Evolutionary conservation across 2,113 vertebrate species (phyloP).

Genomic region (Sminthopsis crassicaudata): DNA sequence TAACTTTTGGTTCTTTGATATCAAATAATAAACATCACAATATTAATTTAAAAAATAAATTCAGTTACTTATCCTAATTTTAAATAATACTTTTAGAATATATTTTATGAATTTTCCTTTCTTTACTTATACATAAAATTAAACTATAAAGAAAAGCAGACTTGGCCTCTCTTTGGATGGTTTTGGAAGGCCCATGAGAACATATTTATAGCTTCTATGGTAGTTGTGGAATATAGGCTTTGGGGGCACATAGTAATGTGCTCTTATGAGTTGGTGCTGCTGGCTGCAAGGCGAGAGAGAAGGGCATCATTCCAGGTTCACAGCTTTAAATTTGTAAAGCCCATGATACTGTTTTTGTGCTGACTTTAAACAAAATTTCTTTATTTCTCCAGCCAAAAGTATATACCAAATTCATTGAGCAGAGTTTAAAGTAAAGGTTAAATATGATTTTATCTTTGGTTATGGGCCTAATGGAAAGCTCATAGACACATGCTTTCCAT

Average conservation of each 20-base stretch:
- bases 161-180: slow-evolving; percentile 69
- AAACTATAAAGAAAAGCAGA: slow-evolving; percentile 70
- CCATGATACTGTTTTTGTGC: slow-evolving; percentile 45
- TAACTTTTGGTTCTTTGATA: slow-evolving; percentile 65
- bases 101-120: slow-evolving; percentile 62
- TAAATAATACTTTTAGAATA: slow-evolving; percentile 63
- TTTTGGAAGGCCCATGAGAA: slow-evolving; percentile 67
- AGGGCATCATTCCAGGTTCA: slow-evolving; percentile 60
- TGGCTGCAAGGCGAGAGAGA: slow-evolving; percentile 37
- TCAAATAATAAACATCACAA: slow-evolving; percentile 48
- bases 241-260: slow-evolving; percentile 39
- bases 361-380: slow-evolving; percentile 36
- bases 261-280: slow-evolving; percentile 49
- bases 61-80: slow-evolving; percentile 68
- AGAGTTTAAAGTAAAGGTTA: slow-evolving; percentile 58
- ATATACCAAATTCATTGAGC: slow-evolving; percentile 57
- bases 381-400: slow-evolving; percentile 59
- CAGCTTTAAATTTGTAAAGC: slow-evolving; percentile 55
- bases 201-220: slow-evolving; percentile 67
- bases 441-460: slow-evolving; percentile 26
- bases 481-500: slow-evolving; percentile 35
- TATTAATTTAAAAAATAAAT: slow-evolving; percentile 70
- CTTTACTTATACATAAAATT: slow-evolving; percentile 70
- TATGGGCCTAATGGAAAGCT: not conserved
- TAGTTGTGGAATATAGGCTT: slow-evolving; percentile 37